phyloP scores from a whole-genome alignment of 2,888 invertebrate genomes.

The Cephus pygmeus region DNA sequence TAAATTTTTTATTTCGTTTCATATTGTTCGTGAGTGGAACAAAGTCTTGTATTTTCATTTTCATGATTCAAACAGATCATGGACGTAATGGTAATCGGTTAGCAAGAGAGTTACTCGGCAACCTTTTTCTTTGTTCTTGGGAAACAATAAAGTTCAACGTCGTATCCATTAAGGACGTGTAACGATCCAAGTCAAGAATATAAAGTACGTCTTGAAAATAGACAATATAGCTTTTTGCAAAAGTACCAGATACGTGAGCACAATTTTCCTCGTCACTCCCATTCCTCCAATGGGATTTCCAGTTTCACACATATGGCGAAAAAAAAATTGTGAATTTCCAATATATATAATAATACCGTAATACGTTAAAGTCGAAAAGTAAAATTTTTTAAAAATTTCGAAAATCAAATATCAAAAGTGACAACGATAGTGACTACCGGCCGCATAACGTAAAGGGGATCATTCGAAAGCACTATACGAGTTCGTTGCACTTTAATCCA shows the following conservation, averaged over 20 bases:
- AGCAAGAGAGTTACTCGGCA: not conserved
- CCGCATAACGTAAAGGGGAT: not conserved
- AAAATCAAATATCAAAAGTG: not conserved
- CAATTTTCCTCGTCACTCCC: not conserved
- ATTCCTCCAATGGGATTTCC: not conserved
- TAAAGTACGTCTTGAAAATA: not conserved
- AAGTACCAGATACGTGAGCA: not conserved
- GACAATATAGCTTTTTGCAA: not conserved
- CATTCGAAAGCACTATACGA: not conserved
- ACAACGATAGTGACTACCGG: not conserved
- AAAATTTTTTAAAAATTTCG: not conserved
- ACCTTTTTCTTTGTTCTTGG: not conserved
- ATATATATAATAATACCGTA: not conserved
- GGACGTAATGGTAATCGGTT: not conserved
- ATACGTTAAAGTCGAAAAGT: not conserved
- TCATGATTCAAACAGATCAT: not conserved
- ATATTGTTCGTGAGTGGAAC: not conserved
- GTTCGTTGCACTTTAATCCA: not conserved
- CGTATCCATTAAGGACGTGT: not conserved
- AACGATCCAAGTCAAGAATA: not conserved
- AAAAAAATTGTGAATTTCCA: not conserved
- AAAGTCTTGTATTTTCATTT: not conserved
- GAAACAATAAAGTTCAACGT: not conserved
- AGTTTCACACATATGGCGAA: not conserved
- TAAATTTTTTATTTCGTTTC: not conserved